Evolutionary conservation across 2,113 vertebrate genomes (phyloP).

Genomic region (Glaucomys volans): DNA sequence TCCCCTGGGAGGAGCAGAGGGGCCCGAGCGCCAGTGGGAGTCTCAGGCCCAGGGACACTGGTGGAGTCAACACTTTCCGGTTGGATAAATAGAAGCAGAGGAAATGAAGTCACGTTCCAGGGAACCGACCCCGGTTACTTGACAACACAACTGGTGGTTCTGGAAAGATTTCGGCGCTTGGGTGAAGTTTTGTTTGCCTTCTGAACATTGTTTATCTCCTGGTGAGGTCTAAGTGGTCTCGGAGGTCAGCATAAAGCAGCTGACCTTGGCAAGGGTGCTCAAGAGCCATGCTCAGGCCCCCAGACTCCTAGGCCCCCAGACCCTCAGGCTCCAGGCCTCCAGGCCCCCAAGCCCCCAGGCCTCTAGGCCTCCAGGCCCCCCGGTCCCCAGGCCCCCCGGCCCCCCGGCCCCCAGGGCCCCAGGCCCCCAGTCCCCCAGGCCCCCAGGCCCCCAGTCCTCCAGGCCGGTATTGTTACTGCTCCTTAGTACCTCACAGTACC

Average conservation of each 20-base stretch:
- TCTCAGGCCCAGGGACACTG: background rate
- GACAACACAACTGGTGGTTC: background rate
- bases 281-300: background rate
- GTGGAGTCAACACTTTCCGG: background rate
- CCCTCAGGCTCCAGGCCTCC: too few species aligned
- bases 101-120: slow-evolving; percentile 41
- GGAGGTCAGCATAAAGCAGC: background rate
- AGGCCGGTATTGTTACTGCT: too few species aligned
- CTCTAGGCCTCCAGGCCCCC: too few species aligned
- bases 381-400: too few species aligned
- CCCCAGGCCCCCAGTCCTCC: too few species aligned
- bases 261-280: fast-evolving
- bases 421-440: too few species aligned
- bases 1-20: background rate
- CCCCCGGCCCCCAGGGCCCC: too few species aligned
- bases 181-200: background rate
- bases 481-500: background rate
- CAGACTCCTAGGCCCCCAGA: too few species aligned
- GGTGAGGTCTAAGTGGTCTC: background rate
- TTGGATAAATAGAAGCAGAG: background rate
- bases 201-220: background rate
- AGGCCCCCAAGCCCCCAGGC: too few species aligned
- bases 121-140: background rate
- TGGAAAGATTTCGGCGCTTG: background rate
- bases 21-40: fast-evolving